A percentile compares a stretch with the other conserved stretches of the same genome.
Evolutionary conservation across 2,797 vertebrate genomes (phyloP).

Genomic region (Antrozous pallidus): DNA sequence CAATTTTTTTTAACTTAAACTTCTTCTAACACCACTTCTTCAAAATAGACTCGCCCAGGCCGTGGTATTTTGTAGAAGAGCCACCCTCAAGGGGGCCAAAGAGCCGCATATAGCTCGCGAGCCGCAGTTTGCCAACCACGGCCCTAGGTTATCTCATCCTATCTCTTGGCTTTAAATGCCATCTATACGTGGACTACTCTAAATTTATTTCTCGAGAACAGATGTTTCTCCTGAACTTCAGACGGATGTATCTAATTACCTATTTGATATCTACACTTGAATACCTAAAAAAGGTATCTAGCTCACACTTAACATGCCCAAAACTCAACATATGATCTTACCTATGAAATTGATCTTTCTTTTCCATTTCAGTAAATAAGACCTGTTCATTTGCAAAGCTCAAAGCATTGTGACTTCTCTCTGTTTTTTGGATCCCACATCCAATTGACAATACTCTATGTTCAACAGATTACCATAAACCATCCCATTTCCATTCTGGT

Average conservation of each 20-base stretch:
- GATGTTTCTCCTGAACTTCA: neutral
- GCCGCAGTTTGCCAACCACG: too few relatives aligned
- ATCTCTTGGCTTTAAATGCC: conserved; percentile 16
- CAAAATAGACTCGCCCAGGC: too few relatives aligned
- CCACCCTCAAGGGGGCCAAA: too few relatives aligned
- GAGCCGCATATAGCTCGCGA: too few relatives aligned
- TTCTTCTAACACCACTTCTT: too few relatives aligned
- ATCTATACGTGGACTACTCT: neutral
- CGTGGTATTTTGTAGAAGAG: too few relatives aligned
- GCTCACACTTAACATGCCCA: neutral
- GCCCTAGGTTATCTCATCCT: neutral
- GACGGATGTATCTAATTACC: neutral
- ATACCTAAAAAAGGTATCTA: neutral
- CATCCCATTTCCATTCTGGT: neutral
- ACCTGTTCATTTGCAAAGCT: neutral
- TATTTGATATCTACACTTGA: neutral
- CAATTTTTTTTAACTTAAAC: too few relatives aligned
- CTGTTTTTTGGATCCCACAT: neutral
- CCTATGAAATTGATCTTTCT: neutral
- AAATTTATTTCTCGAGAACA: conserved; percentile 7
- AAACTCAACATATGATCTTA: neutral
- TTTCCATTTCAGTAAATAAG: neutral
- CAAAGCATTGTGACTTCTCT: neutral
- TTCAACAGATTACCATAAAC: neutral
- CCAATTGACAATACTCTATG: neutral